Evolutionary conservation across 2,797 vertebrate species (phyloP).

Genomic region (Pyrocephalus nanus): DNA sequence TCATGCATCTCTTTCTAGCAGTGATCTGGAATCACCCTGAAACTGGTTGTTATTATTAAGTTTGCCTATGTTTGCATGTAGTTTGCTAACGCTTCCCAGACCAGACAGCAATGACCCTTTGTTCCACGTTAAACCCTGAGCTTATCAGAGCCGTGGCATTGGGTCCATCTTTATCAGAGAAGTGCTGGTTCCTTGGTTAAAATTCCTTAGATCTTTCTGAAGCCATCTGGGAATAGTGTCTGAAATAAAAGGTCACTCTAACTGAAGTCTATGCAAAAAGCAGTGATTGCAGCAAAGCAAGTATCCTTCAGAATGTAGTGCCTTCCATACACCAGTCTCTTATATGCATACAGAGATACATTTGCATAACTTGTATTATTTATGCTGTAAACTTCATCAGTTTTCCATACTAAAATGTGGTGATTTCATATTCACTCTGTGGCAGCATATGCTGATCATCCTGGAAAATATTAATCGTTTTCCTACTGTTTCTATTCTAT

Average conservation of each 20-base stretch:
- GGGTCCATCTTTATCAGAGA: neutral
- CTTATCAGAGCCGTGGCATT: neutral
- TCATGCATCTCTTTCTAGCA: neutral
- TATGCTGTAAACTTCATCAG: neutral
- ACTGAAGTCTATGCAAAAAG: neutral
- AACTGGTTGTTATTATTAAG: neutral
- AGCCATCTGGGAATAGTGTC: neutral
- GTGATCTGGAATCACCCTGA: neutral
- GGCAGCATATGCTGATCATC: neutral
- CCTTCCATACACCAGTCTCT: neutral
- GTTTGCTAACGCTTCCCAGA: neutral
- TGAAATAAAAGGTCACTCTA: neutral
- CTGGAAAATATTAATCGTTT: conserved; percentile 38
- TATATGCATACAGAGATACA: neutral
- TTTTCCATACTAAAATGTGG: conserved; percentile 16
- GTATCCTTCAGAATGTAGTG: neutral
- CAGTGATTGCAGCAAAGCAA: neutral
- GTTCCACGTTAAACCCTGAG: neutral
- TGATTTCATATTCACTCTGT: neutral
- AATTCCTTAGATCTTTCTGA: neutral
- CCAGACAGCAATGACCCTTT: neutral
- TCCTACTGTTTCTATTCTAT: neutral
- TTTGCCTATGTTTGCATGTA: neutral
- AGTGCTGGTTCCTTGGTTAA: neutral
- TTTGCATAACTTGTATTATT: conserved; percentile 23